These are phyloP conservation scores for Drosophila paulistorum DNA, from an alignment of 1,140 invertebrate genomes.

Conservation along the genomic window DNA sequence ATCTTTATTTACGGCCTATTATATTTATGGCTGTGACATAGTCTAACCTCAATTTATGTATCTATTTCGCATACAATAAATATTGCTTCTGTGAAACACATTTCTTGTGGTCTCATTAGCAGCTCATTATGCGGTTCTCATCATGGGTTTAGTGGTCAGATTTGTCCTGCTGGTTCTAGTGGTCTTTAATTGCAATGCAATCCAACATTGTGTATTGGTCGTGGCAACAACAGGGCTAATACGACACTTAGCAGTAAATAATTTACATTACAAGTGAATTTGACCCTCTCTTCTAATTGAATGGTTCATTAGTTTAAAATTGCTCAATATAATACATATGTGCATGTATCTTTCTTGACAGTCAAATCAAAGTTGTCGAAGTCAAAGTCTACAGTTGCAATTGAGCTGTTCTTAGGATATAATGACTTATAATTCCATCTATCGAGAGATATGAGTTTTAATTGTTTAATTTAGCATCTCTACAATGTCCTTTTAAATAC, in stretches of 20 bases:
- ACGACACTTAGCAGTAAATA: constrained; percentile 26
- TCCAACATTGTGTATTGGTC: constrained; percentile 27
- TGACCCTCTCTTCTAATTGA: too few species aligned
- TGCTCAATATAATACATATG: too few species aligned
- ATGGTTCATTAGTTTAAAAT: too few species aligned
- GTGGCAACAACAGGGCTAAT: constrained; percentile 25
- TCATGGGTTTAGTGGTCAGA: constrained; percentile 7
- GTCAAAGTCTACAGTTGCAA: too few species aligned
- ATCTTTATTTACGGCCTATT: constrained; percentile 59
- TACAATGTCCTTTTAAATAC: too few species aligned
- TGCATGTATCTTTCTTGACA: too few species aligned
- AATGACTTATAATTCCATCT: too few species aligned
- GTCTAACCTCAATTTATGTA: constrained; percentile 20
- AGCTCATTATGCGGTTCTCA: constrained; percentile 45
- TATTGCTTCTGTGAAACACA: constrained; percentile 48
- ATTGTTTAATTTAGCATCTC: too few species aligned
- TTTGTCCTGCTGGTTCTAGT: constrained; percentile 1
- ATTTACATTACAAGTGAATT: too few species aligned
- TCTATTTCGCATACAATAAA: background rate
- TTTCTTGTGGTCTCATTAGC: constrained; percentile 53
- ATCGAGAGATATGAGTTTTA: too few species aligned
- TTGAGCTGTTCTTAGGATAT: too few species aligned
- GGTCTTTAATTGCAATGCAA: constrained; percentile 35
- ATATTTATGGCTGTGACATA: constrained; percentile 41
- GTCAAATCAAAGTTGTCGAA: too few species aligned